These are phyloP conservation scores for Eulemur coronatus DNA, from an alignment of 2,797 vertebrate species.

Conservation along the genomic window DNA sequence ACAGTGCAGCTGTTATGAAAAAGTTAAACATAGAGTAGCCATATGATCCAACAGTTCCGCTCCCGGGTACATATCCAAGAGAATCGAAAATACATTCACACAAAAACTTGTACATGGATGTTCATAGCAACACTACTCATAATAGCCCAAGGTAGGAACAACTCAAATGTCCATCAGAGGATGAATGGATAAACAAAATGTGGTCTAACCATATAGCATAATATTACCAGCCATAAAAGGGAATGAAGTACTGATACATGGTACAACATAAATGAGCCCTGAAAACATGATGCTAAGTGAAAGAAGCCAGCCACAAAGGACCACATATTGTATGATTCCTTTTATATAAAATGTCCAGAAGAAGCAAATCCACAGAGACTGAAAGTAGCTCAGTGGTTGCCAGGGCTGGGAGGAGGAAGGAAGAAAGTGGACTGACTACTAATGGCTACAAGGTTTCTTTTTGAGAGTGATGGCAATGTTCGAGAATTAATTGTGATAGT, in stretches of 20 bases:
- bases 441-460: neutral
- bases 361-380: neutral
- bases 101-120: neutral
- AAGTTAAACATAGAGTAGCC: neutral
- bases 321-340: neutral
- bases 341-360: slow-evolving; percentile 8
- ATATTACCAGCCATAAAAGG: neutral
- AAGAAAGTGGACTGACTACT: neutral
- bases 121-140: neutral
- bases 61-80: neutral
- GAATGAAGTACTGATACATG: neutral
- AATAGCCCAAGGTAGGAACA: neutral
- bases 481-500: neutral
- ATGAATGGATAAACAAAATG: neutral
- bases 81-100: neutral
- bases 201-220: neutral
- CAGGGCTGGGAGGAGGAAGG: neutral
- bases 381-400: neutral
- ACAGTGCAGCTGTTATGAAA: neutral
- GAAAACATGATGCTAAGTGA: neutral
- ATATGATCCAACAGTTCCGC: neutral
- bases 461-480: neutral
- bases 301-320: neutral
- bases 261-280: neutral
- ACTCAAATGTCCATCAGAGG: neutral